Percentiles rank a stretch among this genome's conserved stretches.
These are phyloP conservation scores for Brachyrhaphis roseni DNA, from an alignment of 2,797 vertebrate species.

Conservation along the genomic window DNA sequence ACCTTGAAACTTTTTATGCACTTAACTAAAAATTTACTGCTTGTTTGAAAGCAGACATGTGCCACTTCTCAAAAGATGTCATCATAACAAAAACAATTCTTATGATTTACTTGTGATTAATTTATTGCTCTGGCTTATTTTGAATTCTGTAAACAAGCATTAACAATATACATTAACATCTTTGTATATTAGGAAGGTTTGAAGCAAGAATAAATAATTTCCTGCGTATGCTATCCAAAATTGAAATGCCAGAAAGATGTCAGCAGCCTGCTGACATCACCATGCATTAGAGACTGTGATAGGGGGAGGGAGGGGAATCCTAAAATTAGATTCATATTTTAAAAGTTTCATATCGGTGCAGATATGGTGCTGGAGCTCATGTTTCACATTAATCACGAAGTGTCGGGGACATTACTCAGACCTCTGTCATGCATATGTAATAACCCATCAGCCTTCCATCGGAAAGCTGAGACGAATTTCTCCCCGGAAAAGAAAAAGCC, in stretches of 20 bases:
- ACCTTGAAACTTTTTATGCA: not conserved
- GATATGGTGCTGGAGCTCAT: slow-evolving; percentile 63
- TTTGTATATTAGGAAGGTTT: slow-evolving; percentile 36
- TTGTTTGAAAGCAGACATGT: not conserved
- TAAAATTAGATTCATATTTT: slow-evolving; percentile 71
- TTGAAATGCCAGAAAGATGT: slow-evolving; percentile 74
- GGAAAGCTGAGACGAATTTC: slow-evolving; percentile 51
- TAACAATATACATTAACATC: not conserved
- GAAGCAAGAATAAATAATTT: slow-evolving; percentile 69
- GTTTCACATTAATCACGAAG: slow-evolving; percentile 66
- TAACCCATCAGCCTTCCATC: slow-evolving; percentile 59
- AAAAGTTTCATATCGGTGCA: slow-evolving; percentile 63
- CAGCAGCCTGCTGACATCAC: slow-evolving; percentile 63
- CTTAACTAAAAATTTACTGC: no score
- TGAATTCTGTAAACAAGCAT: slow-evolving; percentile 29
- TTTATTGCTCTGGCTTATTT: slow-evolving; percentile 1
- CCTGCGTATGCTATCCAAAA: slow-evolving; percentile 62
- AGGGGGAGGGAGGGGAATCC: slow-evolving; percentile 22
- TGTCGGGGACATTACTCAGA: slow-evolving; percentile 58
- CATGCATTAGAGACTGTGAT: slow-evolving; percentile 41
- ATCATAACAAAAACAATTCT: not conserved
- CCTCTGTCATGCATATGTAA: slow-evolving; percentile 72
- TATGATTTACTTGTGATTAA: not conserved
- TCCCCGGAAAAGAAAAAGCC: slow-evolving; percentile 38
- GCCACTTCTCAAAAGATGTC: not conserved